These are phyloP conservation scores for Serripes groenlandicus DNA, from an alignment of 2,888 invertebrate species.

Conservation along the genomic window DNA sequence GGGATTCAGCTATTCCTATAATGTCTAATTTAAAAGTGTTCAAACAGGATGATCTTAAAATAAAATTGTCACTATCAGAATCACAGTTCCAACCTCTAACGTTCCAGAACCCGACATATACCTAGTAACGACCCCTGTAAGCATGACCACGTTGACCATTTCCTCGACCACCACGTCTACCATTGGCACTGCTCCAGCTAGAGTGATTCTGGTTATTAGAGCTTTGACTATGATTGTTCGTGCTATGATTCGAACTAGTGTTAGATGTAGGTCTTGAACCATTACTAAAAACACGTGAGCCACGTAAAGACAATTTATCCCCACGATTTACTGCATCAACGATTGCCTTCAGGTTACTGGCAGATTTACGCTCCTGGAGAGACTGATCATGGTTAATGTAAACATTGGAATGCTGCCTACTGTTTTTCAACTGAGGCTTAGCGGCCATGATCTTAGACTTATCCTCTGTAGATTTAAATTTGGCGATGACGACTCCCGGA, in stretches of 20 bases:
- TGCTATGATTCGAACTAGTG: too few species aligned
- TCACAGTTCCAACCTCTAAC: constrained; percentile 4
- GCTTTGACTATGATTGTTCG: too few species aligned
- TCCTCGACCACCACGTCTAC: too few species aligned
- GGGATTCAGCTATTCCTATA: constrained; percentile 13
- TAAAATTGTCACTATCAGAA: constrained; percentile 8
- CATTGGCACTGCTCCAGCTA: too few species aligned
- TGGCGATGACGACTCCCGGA: constrained; percentile 21
- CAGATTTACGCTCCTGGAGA: not conserved
- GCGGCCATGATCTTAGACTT: constrained; percentile 24
- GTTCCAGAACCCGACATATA: constrained; percentile 25
- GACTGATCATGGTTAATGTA: constrained; percentile 24
- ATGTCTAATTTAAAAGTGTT: not conserved
- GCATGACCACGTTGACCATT: not conserved
- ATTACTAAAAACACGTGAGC: constrained; percentile 9
- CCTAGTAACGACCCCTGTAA: not conserved
- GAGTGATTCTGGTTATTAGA: too few species aligned
- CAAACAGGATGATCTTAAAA: not conserved
- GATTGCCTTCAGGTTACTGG: constrained; percentile 12
- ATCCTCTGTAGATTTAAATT: constrained; percentile 4
- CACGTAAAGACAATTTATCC: not conserved
- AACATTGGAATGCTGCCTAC: not conserved
- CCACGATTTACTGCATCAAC: constrained; percentile 2
- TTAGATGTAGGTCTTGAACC: too few species aligned
- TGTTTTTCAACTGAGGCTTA: not conserved